Evolutionary conservation across 2,113 vertebrate genomes (phyloP).

Genomic region (Rhea pennata): DNA sequence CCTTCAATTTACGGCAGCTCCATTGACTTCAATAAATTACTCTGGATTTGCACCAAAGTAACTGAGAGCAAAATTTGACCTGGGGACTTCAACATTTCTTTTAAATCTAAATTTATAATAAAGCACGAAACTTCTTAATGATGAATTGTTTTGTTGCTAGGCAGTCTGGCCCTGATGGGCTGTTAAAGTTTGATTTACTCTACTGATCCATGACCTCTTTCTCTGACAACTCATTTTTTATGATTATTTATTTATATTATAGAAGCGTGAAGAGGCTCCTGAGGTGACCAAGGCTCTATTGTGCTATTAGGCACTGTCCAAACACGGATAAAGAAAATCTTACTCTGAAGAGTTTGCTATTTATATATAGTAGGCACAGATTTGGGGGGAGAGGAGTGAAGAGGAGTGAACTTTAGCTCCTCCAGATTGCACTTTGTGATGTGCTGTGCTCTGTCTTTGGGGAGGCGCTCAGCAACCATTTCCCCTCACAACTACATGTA

Average conservation of each 20-base stretch:
- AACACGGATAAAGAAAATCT: background rate
- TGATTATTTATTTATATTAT: slow-evolving; percentile 46
- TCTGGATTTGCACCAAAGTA: background rate
- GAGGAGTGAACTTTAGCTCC: background rate
- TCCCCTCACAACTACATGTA: too few species aligned
- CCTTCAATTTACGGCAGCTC: background rate
- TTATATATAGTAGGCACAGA: background rate
- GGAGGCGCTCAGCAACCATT: background rate
- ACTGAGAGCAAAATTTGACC: slow-evolving; percentile 29
- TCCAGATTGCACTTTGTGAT: background rate
- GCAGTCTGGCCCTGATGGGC: slow-evolving; percentile 16
- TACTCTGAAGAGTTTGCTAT: background rate
- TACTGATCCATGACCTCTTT: slow-evolving; percentile 48
- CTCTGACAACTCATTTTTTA: slow-evolving; percentile 43
- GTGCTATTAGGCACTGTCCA: background rate
- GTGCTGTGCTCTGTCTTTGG: fast-evolving
- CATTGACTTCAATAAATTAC: slow-evolving; percentile 20
- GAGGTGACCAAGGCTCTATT: slow-evolving; percentile 25
- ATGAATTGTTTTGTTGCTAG: slow-evolving; percentile 56
- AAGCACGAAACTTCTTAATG: slow-evolving; percentile 26
- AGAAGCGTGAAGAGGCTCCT: background rate
- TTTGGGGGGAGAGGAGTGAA: background rate
- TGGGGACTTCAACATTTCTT: slow-evolving; percentile 19
- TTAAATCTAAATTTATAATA: slow-evolving; percentile 51
- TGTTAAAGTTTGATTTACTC: slow-evolving; percentile 60